Conservation (phyloP, 2,888 invertebrate species). For the Drosophila stalkeri region DNA sequence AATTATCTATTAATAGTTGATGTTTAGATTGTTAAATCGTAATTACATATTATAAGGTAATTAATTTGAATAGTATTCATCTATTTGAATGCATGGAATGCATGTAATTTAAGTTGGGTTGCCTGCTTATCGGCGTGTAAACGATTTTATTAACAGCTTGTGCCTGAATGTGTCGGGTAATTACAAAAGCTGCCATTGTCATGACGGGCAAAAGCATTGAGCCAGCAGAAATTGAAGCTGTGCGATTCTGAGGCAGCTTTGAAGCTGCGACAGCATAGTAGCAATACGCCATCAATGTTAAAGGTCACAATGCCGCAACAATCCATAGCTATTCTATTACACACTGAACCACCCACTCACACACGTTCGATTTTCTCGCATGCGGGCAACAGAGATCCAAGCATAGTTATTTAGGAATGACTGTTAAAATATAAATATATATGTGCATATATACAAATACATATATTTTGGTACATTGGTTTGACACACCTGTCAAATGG, state of each 20-base stretch:
- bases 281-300: conserved; percentile 28
- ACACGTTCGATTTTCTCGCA: conserved; percentile 9
- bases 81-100: conserved; percentile 19
- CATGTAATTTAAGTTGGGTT: conserved; percentile 2
- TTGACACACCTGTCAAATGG: conserved; percentile 45
- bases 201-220: conserved; percentile 34
- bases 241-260: conserved; percentile 20
- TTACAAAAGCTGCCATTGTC: conserved; percentile 64
- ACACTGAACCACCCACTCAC: background rate
- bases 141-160: conserved; percentile 65
- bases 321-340: conserved; percentile 16
- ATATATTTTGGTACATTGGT: background rate
- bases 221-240: conserved; percentile 37
- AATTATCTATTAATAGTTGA: background rate
- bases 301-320: conserved; percentile 53
- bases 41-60: conserved; percentile 9
- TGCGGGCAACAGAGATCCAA: conserved; percentile 34
- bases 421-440: background rate
- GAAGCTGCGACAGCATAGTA: conserved; percentile 13
- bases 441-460: background rate
- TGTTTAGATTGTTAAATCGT: conserved; percentile 4
- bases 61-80: conserved; percentile 3
- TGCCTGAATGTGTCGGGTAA: conserved; percentile 68
- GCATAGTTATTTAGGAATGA: background rate
- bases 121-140: conserved; percentile 46